Conservation (phyloP, 2,113 vertebrate species). For the Machaerirhynchus nigripectus region DNA sequence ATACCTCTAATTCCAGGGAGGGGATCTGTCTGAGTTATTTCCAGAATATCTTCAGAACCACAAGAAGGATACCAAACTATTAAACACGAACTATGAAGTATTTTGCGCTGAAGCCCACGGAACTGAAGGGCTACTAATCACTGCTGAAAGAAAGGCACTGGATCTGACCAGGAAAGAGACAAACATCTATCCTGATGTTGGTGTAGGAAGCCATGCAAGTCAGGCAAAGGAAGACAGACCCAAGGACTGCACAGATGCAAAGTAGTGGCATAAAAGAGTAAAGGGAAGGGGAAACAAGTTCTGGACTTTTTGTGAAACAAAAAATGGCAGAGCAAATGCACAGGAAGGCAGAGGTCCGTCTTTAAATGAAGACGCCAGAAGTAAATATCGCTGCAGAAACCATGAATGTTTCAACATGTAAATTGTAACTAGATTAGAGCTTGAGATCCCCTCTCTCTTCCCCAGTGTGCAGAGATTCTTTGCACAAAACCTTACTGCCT, state of each 20-base stretch:
- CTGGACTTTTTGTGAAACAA: background rate
- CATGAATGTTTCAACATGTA: background rate
- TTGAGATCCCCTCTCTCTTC: background rate
- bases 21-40: background rate
- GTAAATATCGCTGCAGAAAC: background rate
- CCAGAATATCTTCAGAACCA: background rate
- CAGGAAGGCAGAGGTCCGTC: background rate
- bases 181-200: background rate
- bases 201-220: rapidly evolving
- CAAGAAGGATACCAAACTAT: background rate
- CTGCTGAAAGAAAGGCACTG: background rate
- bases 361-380: background rate
- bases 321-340: background rate
- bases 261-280: background rate
- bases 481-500: background rate
- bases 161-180: rapidly evolving
- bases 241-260: background rate
- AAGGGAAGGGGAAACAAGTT: background rate
- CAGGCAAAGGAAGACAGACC: background rate
- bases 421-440: background rate
- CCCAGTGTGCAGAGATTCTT: background rate
- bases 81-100: background rate
- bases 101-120: background rate
- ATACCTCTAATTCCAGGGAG: background rate
- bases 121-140: background rate